These are phyloP conservation scores for Parotia lawesii DNA, from an alignment of 2,113 vertebrate species.

Conservation along the genomic window DNA sequence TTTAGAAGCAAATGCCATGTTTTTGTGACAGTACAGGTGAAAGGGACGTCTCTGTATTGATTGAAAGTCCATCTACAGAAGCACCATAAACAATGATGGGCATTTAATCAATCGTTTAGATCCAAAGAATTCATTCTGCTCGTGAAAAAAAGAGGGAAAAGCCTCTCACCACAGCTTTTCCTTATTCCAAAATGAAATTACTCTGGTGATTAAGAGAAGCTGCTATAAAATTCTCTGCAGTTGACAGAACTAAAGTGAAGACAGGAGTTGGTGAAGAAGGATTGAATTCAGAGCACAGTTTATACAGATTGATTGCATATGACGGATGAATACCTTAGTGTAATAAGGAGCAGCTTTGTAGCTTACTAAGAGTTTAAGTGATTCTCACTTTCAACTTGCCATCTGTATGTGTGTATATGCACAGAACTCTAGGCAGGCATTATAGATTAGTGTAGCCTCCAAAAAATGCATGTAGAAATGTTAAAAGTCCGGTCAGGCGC, in stretches of 20 bases:
- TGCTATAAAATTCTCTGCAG: background rate
- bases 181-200: background rate
- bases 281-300: background rate
- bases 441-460: background rate
- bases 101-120: constrained; percentile 12
- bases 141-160: background rate
- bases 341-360: background rate
- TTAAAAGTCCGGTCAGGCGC: background rate
- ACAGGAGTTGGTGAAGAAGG: background rate
- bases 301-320: background rate
- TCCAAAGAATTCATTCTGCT: background rate
- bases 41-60: background rate
- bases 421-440: background rate
- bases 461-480: background rate
- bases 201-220: background rate
- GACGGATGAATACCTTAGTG: background rate
- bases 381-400: background rate
- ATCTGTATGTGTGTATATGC: background rate
- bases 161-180: background rate
- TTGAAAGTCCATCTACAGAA: constrained; percentile 9
- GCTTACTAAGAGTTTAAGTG: background rate
- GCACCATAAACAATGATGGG: background rate
- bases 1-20: constrained; percentile 28
- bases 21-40: background rate
- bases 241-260: background rate